A percentile compares a stretch with the other conserved stretches of the same genome.
phyloP scores from a whole-genome alignment of 2,797 vertebrate species.

The Enteromius afrohamiltoni region DNA sequence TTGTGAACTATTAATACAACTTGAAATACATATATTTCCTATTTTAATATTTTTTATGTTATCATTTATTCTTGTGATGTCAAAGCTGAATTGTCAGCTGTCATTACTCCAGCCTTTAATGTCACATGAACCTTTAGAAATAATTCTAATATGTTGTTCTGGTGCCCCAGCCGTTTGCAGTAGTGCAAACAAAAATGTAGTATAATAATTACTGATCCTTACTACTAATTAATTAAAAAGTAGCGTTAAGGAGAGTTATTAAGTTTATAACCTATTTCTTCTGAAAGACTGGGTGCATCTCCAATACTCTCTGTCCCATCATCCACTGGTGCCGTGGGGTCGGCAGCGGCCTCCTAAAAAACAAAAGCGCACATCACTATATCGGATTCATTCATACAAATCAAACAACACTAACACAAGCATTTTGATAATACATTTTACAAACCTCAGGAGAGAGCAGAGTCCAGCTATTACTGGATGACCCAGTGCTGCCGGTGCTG shows the following conservation, averaged over 20 bases:
- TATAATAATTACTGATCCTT: not conserved
- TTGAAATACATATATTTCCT: not conserved
- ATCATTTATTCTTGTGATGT: not conserved
- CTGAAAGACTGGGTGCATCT: constrained; percentile 78
- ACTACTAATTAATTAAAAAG: not conserved
- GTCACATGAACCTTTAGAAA: not conserved
- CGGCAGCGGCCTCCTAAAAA: constrained; percentile 76
- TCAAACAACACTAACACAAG: not conserved
- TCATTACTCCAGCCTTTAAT: not conserved
- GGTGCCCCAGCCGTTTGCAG: not conserved
- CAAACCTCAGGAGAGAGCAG: constrained; percentile 85
- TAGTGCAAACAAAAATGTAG: not conserved
- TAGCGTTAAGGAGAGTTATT: not conserved
- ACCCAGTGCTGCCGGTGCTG: constrained; percentile 78
- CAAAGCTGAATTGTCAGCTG: not conserved
- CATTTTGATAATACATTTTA: not conserved
- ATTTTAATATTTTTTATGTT: not conserved
- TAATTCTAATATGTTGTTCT: not conserved
- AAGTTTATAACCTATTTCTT: constrained; percentile 72
- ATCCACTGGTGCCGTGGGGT: constrained; percentile 74
- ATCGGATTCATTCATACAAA: constrained; percentile 16
- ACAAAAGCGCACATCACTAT: not conserved
- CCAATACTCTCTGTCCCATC: constrained; percentile 80
- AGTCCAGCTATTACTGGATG: constrained; percentile 87
- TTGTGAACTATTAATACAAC: not conserved